Evolutionary conservation across 2,888 invertebrate species (phyloP).

Genomic region (Dynastes tityus): DNA sequence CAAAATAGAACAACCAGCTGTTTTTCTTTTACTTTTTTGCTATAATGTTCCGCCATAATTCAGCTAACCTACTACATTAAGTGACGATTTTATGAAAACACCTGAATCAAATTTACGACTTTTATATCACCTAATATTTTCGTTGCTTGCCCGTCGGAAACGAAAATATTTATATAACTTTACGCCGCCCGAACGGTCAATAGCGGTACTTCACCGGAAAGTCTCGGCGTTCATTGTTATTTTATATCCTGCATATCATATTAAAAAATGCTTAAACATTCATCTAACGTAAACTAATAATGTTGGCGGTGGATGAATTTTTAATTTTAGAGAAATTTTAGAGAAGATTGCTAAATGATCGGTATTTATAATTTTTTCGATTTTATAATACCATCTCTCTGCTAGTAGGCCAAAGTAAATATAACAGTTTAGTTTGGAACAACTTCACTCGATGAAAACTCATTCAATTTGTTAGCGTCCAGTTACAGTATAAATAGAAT

Average conservation of each 20-base stretch:
- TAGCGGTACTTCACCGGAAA: slow-evolving; percentile 4
- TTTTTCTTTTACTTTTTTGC: no score
- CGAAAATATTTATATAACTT: slow-evolving; percentile 39
- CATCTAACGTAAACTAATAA: slow-evolving; percentile 31
- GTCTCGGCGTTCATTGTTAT: slow-evolving; percentile 31
- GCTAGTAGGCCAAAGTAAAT: slow-evolving; percentile 11
- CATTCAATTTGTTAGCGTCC: not conserved
- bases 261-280: slow-evolving; percentile 39
- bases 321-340: slow-evolving; percentile 15
- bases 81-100: slow-evolving; percentile 16
- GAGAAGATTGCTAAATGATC: not conserved
- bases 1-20: no score
- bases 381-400: slow-evolving; percentile 6
- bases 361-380: slow-evolving; percentile 23
- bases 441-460: not conserved
- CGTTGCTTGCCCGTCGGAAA: not conserved
- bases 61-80: not conserved
- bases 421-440: slow-evolving; percentile 18
- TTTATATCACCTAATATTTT: slow-evolving; percentile 1
- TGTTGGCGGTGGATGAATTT: slow-evolving; percentile 15
- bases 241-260: slow-evolving; percentile 24
- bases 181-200: not conserved
- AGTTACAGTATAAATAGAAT: no score
- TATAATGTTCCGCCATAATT: not conserved
- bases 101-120: slow-evolving; percentile 31